Conservation (phyloP, 2,113 vertebrate genomes). For the Caranx melampygus region DNA sequence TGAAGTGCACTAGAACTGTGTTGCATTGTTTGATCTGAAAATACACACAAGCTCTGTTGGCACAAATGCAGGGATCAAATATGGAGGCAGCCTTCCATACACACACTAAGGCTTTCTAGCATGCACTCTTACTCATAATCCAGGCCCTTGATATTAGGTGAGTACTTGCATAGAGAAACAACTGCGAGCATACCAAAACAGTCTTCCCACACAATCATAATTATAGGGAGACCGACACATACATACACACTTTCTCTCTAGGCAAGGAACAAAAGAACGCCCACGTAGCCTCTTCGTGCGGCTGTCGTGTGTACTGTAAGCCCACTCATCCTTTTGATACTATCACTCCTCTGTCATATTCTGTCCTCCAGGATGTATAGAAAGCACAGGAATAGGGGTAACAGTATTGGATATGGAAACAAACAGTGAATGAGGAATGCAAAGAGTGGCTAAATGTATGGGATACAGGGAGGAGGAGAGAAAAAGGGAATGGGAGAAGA, state of each 20-base stretch:
- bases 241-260: conserved; percentile 60
- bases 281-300: conserved; percentile 72
- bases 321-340: conserved; percentile 81
- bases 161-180: conserved; percentile 71
- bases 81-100: conserved; percentile 24
- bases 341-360: conserved; percentile 62
- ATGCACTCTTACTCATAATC: conserved; percentile 62
- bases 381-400: conserved; percentile 20
- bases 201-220: conserved; percentile 79
- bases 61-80: conserved; percentile 24
- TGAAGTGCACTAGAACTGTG: background rate
- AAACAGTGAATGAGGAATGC: background rate
- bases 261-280: conserved; percentile 79
- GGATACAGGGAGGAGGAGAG: conserved; percentile 21
- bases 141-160: conserved; percentile 65
- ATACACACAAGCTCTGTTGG: conserved; percentile 6
- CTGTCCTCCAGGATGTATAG: conserved; percentile 41
- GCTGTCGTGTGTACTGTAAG: conserved; percentile 76
- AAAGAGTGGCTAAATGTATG: conserved; percentile 2
- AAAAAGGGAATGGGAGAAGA: conserved; percentile 37
- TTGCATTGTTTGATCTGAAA: conserved; percentile 24
- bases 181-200: conserved; percentile 71
- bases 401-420: conserved; percentile 25
- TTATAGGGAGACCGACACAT: conserved; percentile 73
- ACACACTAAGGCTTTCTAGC: conserved; percentile 30